phyloP scores from a whole-genome alignment of 92 coral and sea anemone species.

The Porites lobata region DNA sequence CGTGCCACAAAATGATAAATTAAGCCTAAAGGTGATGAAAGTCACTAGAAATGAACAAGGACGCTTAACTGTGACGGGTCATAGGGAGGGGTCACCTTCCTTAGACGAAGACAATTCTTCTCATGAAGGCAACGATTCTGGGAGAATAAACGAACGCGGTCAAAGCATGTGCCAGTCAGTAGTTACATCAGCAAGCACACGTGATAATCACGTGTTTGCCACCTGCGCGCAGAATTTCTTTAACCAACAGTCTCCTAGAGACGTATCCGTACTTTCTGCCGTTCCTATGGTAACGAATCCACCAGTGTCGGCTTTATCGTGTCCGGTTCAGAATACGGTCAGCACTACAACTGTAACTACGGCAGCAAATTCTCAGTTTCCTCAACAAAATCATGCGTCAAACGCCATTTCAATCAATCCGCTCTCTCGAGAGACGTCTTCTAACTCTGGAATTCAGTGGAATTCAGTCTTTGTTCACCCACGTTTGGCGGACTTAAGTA shows the following conservation, averaged over 20 bases:
- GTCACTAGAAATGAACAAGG: slow-evolving; percentile 48
- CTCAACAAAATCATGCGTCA: slow-evolving; percentile 34
- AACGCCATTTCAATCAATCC: slow-evolving; percentile 20
- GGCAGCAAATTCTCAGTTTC: slow-evolving; percentile 26
- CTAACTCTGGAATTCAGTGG: slow-evolving; percentile 43
- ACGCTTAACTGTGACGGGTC: slow-evolving; percentile 42
- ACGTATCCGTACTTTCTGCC: slow-evolving; percentile 36
- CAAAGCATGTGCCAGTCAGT: slow-evolving; percentile 26
- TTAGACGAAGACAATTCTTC: slow-evolving; percentile 29
- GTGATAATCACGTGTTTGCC: slow-evolving; percentile 42
- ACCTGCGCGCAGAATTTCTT: slow-evolving; percentile 12
- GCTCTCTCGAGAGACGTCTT: slow-evolving; percentile 14
- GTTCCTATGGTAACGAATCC: slow-evolving; percentile 50
- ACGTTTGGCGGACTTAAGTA: slow-evolving; percentile 53
- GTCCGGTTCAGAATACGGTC: slow-evolving; percentile 19
- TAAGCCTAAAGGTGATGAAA: slow-evolving; percentile 37
- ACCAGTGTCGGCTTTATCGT: slow-evolving; percentile 36
- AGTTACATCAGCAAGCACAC: not conserved
- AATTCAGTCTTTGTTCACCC: slow-evolving; percentile 33
- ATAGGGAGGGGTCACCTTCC: slow-evolving; percentile 52
- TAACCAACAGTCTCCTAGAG: slow-evolving; percentile 43
- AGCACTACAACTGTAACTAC: slow-evolving; percentile 3
- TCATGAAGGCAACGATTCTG: slow-evolving; percentile 23
- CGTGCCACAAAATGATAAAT: slow-evolving; percentile 25
- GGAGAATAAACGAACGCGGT: not conserved